A percentile compares a stretch with the other conserved stretches of the same genome.
These are phyloP conservation scores for Zenarchopterus dispar DNA, from an alignment of 2,797 vertebrate species.

Conservation along the genomic window DNA sequence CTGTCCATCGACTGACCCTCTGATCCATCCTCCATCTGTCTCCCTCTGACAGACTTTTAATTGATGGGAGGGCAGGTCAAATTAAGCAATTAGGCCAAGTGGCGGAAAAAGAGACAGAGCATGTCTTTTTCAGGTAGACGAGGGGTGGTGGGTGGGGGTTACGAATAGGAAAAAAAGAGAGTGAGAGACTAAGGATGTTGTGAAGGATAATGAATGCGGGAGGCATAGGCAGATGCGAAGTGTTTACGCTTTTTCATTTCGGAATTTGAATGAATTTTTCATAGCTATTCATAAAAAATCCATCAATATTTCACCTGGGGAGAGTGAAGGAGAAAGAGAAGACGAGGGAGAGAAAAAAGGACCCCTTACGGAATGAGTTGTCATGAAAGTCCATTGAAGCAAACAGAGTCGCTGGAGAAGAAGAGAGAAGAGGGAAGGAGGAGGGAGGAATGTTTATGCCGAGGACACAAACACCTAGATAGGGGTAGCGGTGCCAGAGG, in stretches of 20 bases:
- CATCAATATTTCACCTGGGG: constrained; percentile 89
- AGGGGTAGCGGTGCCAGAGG: constrained; percentile 44
- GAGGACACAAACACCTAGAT: constrained; percentile 78
- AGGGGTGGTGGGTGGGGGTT: constrained; percentile 26
- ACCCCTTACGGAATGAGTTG: constrained; percentile 81
- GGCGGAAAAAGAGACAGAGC: constrained; percentile 80
- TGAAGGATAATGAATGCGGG: constrained; percentile 84
- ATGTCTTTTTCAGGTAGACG: constrained; percentile 78
- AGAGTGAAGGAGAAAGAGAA: constrained; percentile 80
- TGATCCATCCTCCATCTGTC: constrained; percentile 85
- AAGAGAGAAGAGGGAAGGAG: constrained; percentile 67
- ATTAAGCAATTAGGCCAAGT: constrained; percentile 86
- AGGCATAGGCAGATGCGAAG: constrained; percentile 82
- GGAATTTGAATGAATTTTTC: constrained; percentile 88
- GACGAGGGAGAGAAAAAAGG: constrained; percentile 72
- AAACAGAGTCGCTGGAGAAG: constrained; percentile 76
- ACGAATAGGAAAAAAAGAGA: constrained; percentile 40
- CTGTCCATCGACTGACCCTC: constrained; percentile 77
- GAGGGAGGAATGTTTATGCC: constrained; percentile 78
- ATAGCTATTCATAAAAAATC: constrained; percentile 89
- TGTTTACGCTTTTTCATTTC: constrained; percentile 88
- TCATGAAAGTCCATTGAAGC: constrained; percentile 86
- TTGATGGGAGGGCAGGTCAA: constrained; percentile 84
- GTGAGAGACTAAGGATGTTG: constrained; percentile 69
- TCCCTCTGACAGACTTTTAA: constrained; percentile 84